Percentiles rank a stretch among this genome's conserved stretches.
phyloP scores from a whole-genome alignment of 1,140 invertebrate genomes.

The Pinna nobilis region DNA sequence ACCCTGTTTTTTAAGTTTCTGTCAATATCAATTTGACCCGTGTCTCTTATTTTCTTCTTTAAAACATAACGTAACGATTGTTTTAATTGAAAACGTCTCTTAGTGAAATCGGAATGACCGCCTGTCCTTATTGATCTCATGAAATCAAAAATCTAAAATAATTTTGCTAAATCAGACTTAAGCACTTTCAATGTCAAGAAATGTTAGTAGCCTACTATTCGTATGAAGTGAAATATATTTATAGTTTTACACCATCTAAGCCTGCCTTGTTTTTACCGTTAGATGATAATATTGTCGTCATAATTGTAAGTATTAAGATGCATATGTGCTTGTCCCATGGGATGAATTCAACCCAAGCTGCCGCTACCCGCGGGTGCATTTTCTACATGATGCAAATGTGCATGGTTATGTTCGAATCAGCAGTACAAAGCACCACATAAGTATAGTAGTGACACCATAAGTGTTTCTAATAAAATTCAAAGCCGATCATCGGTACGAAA shows the following conservation, averaged over 20 bases:
- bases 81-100: slow-evolving; percentile 12
- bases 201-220: too few species aligned
- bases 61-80: slow-evolving; percentile 14
- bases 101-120: slow-evolving; percentile 13
- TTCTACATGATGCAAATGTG: slow-evolving; percentile 45
- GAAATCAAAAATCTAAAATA: slow-evolving; percentile 6
- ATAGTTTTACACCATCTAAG: too few species aligned
- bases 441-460: too few species aligned
- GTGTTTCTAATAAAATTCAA: too few species aligned
- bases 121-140: slow-evolving; percentile 12
- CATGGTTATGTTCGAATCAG: slow-evolving; percentile 43
- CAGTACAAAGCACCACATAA: too few species aligned
- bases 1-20: slow-evolving; percentile 5
- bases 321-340: too few species aligned
- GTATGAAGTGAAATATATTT: too few species aligned
- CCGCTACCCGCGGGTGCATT: slow-evolving; percentile 15
- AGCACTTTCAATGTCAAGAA: too few species aligned
- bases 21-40: slow-evolving; percentile 8
- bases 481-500: too few species aligned
- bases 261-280: too few species aligned
- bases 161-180: slow-evolving; percentile 19
- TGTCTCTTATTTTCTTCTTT: slow-evolving; percentile 5
- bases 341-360: slow-evolving; percentile 10
- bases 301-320: too few species aligned
- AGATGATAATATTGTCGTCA: too few species aligned